A percentile compares a stretch with the other conserved stretches of the same genome.
Evolutionary conservation across 2,797 vertebrate species (phyloP).

Genomic region (Euthynnus affinis): DNA sequence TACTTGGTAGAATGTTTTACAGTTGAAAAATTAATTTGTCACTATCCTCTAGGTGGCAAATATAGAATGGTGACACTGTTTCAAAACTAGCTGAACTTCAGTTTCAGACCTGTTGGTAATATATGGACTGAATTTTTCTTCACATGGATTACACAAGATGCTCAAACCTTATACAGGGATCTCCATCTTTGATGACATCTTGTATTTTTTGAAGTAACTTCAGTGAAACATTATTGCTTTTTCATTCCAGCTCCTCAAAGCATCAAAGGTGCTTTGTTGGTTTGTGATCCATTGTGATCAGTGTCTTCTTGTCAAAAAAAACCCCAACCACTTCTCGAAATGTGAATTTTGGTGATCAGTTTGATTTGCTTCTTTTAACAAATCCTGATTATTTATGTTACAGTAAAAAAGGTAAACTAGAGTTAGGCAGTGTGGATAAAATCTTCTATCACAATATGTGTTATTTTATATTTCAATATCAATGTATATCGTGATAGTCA

Average conservation of each 20-base stretch:
- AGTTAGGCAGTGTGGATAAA: too few relatives aligned
- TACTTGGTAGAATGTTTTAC: too few relatives aligned
- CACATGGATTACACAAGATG: conserved; percentile 16
- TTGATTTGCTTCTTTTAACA: not conserved
- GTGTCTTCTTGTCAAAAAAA: conserved; percentile 19
- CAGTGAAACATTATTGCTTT: conserved; percentile 36
- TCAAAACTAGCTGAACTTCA: too few relatives aligned
- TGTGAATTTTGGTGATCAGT: not conserved
- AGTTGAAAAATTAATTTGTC: too few relatives aligned
- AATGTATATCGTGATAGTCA: too few relatives aligned
- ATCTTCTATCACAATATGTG: too few relatives aligned
- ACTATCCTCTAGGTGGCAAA: too few relatives aligned
- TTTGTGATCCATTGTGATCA: conserved; percentile 31
- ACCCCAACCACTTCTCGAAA: conserved; percentile 1
- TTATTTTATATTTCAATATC: too few relatives aligned
- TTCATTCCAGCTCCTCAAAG: conserved; percentile 26
- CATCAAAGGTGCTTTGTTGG: conserved; percentile 20
- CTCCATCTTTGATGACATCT: conserved; percentile 40
- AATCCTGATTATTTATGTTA: conserved; percentile 17
- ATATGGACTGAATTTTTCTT: too few relatives aligned
- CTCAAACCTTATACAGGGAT: conserved; percentile 41
- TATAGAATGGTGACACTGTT: too few relatives aligned
- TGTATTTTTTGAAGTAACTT: conserved; percentile 47
- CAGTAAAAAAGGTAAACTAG: not conserved
- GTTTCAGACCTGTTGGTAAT: too few relatives aligned